Base-by-base conservation (phyloP, 2,888 invertebrate genomes). In the Ophraella communa region DNA sequence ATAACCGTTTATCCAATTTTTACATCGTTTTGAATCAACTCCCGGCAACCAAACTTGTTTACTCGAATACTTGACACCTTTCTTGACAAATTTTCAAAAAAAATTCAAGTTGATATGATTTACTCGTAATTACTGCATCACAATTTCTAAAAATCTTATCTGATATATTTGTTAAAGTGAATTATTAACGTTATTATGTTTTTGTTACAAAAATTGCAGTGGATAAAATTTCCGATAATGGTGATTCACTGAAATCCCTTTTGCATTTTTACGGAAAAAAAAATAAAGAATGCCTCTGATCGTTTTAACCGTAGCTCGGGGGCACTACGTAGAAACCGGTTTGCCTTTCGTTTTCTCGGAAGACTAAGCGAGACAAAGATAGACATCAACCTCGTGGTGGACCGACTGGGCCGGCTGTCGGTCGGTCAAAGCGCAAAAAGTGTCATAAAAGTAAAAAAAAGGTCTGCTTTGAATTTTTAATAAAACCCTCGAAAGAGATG, bases 271-370 rank as follows among this genome's bases (percentile, higher is more conserved):
- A 21, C 10, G 2, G 2, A 11, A 30, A 4, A 21, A 45, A 20
- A 45, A 18, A n/a, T n/a, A 2, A n/a, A 20, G 11, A 7, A 21
- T 18, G 18, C n/a, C 45, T 21, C 45, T 45, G 45, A 21, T 45
- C 45, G 27, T 27, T 10, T 8, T 27, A 8, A 14, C 17, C 10
- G 10, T 17, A 17, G 17, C 39, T 17, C 39, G 49, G 10, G 45
- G 49, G 27, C 27, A 23, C 8, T 45, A n/a, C n/a, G n/a, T n/a
- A 45, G 30, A 56, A 56, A 56, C 56, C 45, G 18, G 55, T 55
- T 55, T 55, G 42, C 44, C 55, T 55, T 39, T 55, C 44, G 55
- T 42, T 42, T 55, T 44, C 44, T 56, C 30, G 45, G 45, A 56
- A 56, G 45, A 30, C 17, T 27, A 21, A 56, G 18, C 30, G 45